Evolutionary conservation across 2,113 vertebrate genomes (phyloP).

Genomic region (Barnardius zonarius): DNA sequence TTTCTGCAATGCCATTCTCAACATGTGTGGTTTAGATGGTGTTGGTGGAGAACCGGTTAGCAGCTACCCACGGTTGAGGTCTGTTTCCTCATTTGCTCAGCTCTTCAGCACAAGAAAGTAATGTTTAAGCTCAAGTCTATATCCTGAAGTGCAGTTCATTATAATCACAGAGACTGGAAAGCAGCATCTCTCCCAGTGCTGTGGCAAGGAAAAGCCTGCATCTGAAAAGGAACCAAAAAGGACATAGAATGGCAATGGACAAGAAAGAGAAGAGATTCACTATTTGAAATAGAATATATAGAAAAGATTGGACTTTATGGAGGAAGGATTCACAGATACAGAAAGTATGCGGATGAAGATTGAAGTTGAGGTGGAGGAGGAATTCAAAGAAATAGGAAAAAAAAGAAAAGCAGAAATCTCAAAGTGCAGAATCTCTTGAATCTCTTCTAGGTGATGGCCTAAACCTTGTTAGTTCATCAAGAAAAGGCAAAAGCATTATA

Average conservation of each 20-base stretch:
- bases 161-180: neutral
- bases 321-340: neutral
- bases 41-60: neutral
- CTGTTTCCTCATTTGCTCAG: neutral
- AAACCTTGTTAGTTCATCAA: neutral
- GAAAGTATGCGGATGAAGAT: neutral
- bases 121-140: neutral
- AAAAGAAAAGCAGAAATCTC: neutral
- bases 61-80: neutral
- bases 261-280: neutral
- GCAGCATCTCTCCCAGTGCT: neutral
- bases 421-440: neutral
- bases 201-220: neutral
- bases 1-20: neutral
- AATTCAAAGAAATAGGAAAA: neutral
- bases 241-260: neutral
- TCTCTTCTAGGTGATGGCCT: neutral
- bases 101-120: neutral
- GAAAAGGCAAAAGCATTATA: neutral
- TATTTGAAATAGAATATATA: constrained; percentile 4
- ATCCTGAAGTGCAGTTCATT: neutral
- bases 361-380: neutral
- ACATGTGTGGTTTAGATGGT: neutral
- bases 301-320: neutral
- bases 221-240: neutral